These are phyloP conservation scores for Hexactinellida sp. DNA, from an alignment of 37 sponge, comb jelly and placozoan genomes.

Conservation along the genomic window DNA sequence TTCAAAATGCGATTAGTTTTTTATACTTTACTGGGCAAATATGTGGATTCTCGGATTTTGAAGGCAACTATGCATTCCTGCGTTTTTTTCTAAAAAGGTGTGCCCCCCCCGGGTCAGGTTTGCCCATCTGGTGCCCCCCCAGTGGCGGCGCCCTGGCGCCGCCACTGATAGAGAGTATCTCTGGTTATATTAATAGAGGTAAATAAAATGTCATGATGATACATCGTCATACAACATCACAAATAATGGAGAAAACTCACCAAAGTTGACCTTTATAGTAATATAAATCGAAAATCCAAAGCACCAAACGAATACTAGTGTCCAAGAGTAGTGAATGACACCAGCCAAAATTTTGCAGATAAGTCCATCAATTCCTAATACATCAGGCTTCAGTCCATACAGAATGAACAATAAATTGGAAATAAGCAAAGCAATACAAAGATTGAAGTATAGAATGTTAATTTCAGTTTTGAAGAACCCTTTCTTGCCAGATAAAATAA, in stretches of 20 bases:
- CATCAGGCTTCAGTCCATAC: neutral
- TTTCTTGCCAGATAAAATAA: neutral
- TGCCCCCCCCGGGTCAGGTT: no score
- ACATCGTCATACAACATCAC: no score
- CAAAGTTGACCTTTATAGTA: neutral
- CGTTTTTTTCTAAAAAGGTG: no score
- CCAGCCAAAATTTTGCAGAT: neutral
- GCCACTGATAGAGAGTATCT: no score
- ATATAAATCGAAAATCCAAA: neutral
- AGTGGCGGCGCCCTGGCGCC: no score
- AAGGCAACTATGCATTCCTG: no score
- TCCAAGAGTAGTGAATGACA: neutral
- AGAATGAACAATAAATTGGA: neutral
- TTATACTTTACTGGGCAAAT: no score
- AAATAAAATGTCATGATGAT: no score
- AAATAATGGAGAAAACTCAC: neutral
- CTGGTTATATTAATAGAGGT: no score
- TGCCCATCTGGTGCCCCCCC: no score
- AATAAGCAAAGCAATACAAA: neutral
- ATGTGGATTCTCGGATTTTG: no score
- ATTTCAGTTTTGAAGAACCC: neutral
- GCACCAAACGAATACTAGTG: neutral
- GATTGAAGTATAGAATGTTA: neutral
- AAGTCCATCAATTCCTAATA: neutral
- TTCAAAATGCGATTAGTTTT: no score